Base-by-base conservation (phyloP, 1,140 invertebrate genomes). In the Macrosteles quadrilineatus region DNA sequence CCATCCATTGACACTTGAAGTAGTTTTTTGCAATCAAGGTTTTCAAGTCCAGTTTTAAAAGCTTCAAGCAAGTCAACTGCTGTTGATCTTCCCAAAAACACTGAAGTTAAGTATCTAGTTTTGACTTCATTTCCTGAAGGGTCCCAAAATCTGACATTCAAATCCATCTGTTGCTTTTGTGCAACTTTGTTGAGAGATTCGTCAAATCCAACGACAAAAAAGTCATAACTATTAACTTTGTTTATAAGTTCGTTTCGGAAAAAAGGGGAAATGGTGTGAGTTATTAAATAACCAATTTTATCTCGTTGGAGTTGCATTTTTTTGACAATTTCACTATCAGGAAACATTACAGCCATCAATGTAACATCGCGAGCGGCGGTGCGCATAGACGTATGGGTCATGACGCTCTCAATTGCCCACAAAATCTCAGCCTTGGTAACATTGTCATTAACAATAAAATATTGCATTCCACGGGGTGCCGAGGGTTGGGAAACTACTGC, bases 151-250 rank as follows among this genome's bases (percentile, higher is more conserved):
- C 72, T 21, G 23, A 71, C 64, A 50, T 30, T 47, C 50, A 73
- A 36, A 53, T 45, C 71, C 71, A 74, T 30, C 71, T 69, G 66
- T 30, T 70, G 12, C 66, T 71, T 66, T 40, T 68, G 50, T 14
- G 68, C 47, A 23, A 75, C 55, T 73, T 75, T 72, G 43, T 73
- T 75, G 21, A 73, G 59, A 21, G 43, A 64, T 50, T 76, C 73
- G 67, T 76, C 73, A 57, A 74, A 75, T 31, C 73, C 70, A 40
- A 76, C 23, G 19, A 71, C 67, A 12, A 72, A 64, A 17, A 11
- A 43, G 9, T 9, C 17, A 11, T 9, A 9, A 43, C 17, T 43
- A n/a, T n/a, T n/a, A n/a, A n/a, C n/a, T n/a, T n/a, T n/a, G n/a
- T n/a, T n/a, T n/a, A n/a, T 43, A 17, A 55, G 50, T 19, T 55